phyloP scores from a whole-genome alignment of 35 echinoderm and acorn worm genomes.

The Heliocidaris tuberculata region DNA sequence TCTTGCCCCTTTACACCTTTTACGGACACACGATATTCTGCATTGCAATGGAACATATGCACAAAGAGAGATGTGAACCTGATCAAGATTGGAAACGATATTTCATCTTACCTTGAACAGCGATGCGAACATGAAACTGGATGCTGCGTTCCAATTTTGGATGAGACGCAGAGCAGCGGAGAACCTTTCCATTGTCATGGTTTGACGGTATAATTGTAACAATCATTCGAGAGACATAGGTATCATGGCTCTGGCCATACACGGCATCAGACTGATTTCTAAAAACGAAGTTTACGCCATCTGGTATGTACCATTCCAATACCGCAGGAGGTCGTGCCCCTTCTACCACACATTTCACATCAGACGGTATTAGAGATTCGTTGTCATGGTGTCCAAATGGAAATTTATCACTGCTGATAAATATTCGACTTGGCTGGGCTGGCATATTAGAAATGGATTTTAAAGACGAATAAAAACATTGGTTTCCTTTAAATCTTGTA shows the following conservation, averaged over 20 bases:
- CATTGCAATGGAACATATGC: no score
- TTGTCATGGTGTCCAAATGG: background rate
- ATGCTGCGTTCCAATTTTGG: background rate
- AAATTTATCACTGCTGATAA: background rate
- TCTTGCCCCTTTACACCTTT: no score
- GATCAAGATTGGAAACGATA: no score
- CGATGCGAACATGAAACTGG: background rate
- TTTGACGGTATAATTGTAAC: background rate
- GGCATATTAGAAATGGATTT: background rate
- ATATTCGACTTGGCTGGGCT: background rate
- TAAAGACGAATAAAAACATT: no score
- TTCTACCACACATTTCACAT: background rate
- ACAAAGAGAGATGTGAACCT: no score
- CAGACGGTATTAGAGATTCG: background rate
- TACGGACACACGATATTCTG: no score
- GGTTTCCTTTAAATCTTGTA: no score
- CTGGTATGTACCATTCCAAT: background rate
- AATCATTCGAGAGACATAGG: background rate
- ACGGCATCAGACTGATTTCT: background rate
- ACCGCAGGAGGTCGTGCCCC: background rate
- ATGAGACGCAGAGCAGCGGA: background rate
- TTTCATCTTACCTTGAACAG: background rate
- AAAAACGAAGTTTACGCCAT: background rate
- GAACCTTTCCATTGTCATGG: background rate
- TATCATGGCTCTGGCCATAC: background rate